Conservation (phyloP, 2,888 invertebrate genomes). For the Meta bourneti region DNA sequence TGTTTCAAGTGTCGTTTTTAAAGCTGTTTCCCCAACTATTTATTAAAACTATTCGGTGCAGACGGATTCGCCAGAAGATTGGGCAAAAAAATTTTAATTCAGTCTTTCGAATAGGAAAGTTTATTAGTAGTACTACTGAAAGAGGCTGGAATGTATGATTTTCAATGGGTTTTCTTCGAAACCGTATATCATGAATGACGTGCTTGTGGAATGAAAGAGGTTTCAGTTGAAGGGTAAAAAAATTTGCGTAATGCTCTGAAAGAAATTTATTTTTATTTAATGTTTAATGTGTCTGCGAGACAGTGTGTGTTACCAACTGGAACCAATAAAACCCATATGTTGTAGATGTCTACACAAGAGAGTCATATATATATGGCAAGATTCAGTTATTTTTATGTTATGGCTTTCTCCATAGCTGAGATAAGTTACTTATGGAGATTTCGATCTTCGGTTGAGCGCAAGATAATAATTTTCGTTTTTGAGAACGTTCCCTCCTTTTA, state of each 20-base stretch:
- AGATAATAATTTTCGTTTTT: too few species aligned
- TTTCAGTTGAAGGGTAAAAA: neutral
- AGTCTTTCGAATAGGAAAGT: neutral
- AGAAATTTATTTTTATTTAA: neutral
- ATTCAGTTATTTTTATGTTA: too few species aligned
- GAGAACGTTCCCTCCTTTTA: too few species aligned
- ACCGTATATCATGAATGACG: neutral
- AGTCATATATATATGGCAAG: too few species aligned
- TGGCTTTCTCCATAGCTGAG: too few species aligned
- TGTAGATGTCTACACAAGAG: too few species aligned
- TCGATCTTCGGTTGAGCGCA: too few species aligned
- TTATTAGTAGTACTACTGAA: neutral
- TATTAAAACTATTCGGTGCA: neutral
- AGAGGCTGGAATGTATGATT: neutral
- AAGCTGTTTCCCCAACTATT: neutral
- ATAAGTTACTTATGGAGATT: too few species aligned
- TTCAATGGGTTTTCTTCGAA: neutral
- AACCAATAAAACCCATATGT: too few species aligned
- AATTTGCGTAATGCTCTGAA: neutral
- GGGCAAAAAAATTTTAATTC: neutral
- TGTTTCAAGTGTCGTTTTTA: neutral
- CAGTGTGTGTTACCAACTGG: too few species aligned
- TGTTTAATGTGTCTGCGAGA: neutral
- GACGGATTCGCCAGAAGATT: neutral
- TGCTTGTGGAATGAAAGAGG: neutral